Conservation (phyloP, 2,797 vertebrate genomes). For the Myotis daubentonii region DNA sequence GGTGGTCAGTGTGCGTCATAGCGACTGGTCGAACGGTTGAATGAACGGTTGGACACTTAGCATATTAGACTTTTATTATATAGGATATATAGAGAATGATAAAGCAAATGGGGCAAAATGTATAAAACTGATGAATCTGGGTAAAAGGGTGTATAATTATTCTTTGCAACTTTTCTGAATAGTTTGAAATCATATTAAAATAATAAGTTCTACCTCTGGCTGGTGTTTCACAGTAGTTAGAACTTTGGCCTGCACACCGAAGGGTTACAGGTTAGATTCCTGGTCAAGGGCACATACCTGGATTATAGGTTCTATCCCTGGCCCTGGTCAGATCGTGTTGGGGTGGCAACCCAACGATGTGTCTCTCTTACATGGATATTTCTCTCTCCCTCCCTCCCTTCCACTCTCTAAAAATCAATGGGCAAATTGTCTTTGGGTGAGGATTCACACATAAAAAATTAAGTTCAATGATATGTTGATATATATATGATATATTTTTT, state of each 20-base stretch:
- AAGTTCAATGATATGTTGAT: neutral
- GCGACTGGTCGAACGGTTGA: too few species aligned
- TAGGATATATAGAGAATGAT: neutral
- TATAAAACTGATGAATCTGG: neutral
- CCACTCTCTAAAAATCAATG: neutral
- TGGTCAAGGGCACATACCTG: neutral
- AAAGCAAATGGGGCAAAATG: neutral
- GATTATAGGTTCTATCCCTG: neutral
- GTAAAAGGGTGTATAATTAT: neutral
- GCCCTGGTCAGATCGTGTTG: neutral
- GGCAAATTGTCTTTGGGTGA: neutral
- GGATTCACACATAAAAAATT: neutral
- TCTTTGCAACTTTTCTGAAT: neutral
- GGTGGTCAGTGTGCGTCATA: too few species aligned
- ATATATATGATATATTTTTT: neutral
- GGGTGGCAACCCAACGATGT: neutral
- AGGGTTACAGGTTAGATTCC: neutral
- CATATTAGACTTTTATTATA: too few species aligned
- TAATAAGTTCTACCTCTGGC: neutral
- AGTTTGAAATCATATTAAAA: conserved; percentile 19
- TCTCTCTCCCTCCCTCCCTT: neutral
- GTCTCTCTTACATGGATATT: neutral
- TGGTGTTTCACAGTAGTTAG: neutral
- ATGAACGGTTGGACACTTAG: too few species aligned
- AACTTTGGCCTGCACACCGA: neutral